Evolutionary conservation across 2,113 vertebrate genomes (phyloP).

Genomic region (Mesocricetus auratus): DNA sequence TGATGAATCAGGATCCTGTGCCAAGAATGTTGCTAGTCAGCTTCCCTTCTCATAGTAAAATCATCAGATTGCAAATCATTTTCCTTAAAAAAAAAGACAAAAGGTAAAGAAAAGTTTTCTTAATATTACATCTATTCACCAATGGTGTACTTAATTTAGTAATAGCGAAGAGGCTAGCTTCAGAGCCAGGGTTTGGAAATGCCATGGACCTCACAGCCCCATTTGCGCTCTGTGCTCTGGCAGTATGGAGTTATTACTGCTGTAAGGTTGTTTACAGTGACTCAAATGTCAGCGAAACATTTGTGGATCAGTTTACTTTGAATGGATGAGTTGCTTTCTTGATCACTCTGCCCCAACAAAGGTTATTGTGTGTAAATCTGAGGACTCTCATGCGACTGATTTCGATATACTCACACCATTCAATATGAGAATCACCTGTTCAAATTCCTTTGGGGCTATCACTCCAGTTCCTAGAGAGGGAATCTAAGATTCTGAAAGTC

Average conservation of each 20-base stretch:
- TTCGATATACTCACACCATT: neutral
- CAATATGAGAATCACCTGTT: neutral
- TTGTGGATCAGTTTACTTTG: neutral
- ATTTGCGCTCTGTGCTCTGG: rapidly evolving
- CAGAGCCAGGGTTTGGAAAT: neutral
- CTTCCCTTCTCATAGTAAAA: neutral
- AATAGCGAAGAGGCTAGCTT: neutral
- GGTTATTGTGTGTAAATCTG: neutral
- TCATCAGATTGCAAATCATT: neutral
- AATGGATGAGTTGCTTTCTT: neutral
- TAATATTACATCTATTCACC: neutral
- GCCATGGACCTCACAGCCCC: neutral
- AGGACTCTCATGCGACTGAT: neutral
- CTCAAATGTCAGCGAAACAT: rapidly evolving
- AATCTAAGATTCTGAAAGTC: neutral
- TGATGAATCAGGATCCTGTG: neutral
- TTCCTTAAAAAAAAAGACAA: neutral
- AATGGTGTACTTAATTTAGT: neutral
- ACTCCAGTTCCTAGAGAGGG: neutral
- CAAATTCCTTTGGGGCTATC: neutral
- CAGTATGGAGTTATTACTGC: neutral
- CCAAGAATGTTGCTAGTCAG: neutral
- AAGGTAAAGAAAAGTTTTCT: neutral
- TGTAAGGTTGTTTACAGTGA: rapidly evolving
- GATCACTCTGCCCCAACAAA: neutral